These are phyloP conservation scores for Acanthisitta chloris DNA, from an alignment of 2,113 vertebrate species.

Conservation along the genomic window DNA sequence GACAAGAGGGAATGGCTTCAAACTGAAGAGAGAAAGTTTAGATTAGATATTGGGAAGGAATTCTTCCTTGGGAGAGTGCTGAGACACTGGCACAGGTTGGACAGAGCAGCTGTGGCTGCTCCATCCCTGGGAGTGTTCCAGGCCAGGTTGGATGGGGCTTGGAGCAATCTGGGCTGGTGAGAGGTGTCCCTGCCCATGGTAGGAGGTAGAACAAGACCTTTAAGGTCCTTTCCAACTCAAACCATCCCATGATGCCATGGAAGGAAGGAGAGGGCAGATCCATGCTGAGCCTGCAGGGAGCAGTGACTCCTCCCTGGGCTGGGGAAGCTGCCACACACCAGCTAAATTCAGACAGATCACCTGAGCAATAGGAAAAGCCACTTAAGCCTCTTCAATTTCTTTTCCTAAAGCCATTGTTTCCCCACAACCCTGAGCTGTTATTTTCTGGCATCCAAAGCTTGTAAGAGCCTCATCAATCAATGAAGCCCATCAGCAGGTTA, in stretches of 20 bases:
- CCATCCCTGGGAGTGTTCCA: background rate
- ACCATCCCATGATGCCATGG: fast-evolving
- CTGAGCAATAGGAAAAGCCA: background rate
- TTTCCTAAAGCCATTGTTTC: background rate
- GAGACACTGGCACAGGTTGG: background rate
- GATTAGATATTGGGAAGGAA: background rate
- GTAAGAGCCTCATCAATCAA: background rate
- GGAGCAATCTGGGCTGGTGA: background rate
- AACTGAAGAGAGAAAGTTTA: background rate
- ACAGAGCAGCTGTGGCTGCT: background rate
- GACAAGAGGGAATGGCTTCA: background rate
- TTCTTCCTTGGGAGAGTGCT: background rate
- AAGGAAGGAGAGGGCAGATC: background rate
- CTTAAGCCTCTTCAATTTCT: background rate
- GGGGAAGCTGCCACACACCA: background rate
- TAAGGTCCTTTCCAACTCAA: background rate
- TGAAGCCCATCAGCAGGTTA: background rate
- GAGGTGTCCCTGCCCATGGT: background rate
- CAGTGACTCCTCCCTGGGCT: background rate
- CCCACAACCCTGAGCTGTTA: background rate
- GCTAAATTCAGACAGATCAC: background rate
- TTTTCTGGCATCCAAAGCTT: background rate
- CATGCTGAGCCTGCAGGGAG: background rate
- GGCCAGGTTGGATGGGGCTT: background rate
- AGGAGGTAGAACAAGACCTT: background rate